phyloP scores from a whole-genome alignment of 92 coral and sea anemone species.

The Pocillopora grandis region DNA sequence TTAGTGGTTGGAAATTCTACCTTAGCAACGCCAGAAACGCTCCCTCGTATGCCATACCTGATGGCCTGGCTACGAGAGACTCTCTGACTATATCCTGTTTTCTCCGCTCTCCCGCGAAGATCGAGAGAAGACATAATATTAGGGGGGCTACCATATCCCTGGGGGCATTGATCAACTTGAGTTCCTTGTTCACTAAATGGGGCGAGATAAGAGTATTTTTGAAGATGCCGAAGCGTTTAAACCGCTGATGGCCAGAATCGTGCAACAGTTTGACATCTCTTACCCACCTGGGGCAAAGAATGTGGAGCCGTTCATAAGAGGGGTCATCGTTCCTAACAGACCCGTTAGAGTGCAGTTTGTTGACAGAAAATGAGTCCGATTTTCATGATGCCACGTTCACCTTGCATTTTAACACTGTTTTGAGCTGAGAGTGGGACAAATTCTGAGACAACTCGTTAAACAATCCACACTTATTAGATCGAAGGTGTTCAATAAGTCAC shows the following conservation, averaged over 20 bases:
- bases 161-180: slow-evolving; percentile 32
- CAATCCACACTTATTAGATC: too few species aligned
- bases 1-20: slow-evolving; percentile 34
- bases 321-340: slow-evolving; percentile 56
- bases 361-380: not conserved
- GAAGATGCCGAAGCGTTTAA: too few species aligned
- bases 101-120: slow-evolving; percentile 19
- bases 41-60: slow-evolving; percentile 1
- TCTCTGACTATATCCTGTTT: slow-evolving; percentile 63
- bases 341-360: slow-evolving; percentile 61
- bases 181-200: slow-evolving; percentile 29
- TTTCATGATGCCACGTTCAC: too few species aligned
- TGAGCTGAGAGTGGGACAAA: too few species aligned
- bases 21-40: slow-evolving; percentile 28
- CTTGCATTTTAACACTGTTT: too few species aligned
- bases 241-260: too few species aligned
- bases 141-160: slow-evolving; percentile 57
- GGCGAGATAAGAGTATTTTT: slow-evolving; percentile 17
- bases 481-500: not conserved
- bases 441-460: too few species aligned
- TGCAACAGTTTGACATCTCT: slow-evolving; percentile 17
- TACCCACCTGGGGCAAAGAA: slow-evolving; percentile 52
- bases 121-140: slow-evolving; percentile 45
- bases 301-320: slow-evolving; percentile 46
- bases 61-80: slow-evolving; percentile 72